Evolutionary conservation across 1,140 invertebrate species (phyloP), one percentile per base, ranked within the genome.

Genomic region (Triops cancriformis): DNA sequence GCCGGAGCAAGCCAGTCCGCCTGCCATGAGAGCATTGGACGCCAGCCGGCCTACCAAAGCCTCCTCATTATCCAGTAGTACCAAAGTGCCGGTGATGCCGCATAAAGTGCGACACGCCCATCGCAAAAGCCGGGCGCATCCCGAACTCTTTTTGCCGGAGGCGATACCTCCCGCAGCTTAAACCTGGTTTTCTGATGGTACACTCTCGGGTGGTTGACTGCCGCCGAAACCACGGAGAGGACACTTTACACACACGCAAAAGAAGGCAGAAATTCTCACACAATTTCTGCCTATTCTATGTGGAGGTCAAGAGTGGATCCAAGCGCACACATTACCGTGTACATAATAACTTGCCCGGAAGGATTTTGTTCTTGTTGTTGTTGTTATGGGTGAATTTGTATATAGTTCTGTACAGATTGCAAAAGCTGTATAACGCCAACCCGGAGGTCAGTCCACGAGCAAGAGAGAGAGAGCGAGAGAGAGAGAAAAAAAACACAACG

Each of bases 31-130:
- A 75, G 23, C 12, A 42, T 14, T 45, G 26, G 41, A 42, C 74
- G 74, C 11, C 31, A 45, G 11, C 11, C 12, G 74, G 14, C 73
- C 37, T 28, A 42, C 37, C 31, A 37, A 64, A 64, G 51, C 51
- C 10, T 4, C 51, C 1, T 18, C 51, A 37, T 37, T 14, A 64
- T 64, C 51, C 10, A 64, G 51, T 64, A 64, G 51, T 37, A 37
- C 31, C 51, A 64, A 64, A 23, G 14, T 64, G 23, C 51, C 23
- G 51, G 51, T 64, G 51, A 18, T 23, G 0, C 51, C 51, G 51
- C 51, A 64, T 64, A 64, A 64, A 76, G 64, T 76, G 64, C 75
- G 75, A 45, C 75, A 76, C 43, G 64, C 42, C 18, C 64, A 76
- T 26, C 43, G 75, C 42, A 76, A 76, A 41, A 76, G 37, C 28